A percentile compares a stretch with the other conserved stretches of the same genome.
phyloP scores from a whole-genome alignment of 2,113 vertebrate species.

The Sorex fumeus region DNA sequence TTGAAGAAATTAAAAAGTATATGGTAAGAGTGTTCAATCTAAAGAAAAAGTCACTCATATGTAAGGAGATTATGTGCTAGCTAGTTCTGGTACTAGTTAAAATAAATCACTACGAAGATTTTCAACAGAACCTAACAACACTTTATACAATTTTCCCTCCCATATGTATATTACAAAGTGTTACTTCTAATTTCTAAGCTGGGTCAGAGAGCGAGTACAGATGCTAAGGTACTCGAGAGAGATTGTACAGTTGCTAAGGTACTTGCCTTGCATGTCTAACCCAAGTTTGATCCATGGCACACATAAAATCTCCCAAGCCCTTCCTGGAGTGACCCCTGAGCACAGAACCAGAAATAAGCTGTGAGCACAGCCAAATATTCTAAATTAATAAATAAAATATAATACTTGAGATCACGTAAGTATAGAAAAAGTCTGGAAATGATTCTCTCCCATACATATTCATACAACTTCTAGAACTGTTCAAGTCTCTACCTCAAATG shows the following conservation, averaged over 20 bases:
- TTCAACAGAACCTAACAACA: background rate
- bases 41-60: background rate
- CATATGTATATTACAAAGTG: constrained; percentile 34
- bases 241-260: too few relatives aligned
- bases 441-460: background rate
- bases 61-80: background rate
- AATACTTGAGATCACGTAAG: constrained; percentile 29
- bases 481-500: background rate
- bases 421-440: background rate
- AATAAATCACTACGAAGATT: background rate
- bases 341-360: too few relatives aligned
- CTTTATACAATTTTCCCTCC: constrained; percentile 19
- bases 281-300: too few relatives aligned
- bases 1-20: constrained; percentile 11
- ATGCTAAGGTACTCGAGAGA: too few relatives aligned
- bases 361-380: too few relatives aligned
- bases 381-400: background rate
- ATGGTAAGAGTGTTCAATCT: background rate
- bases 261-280: too few relatives aligned
- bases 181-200: constrained; percentile 50
- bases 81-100: background rate
- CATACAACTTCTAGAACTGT: background rate
- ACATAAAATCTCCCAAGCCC: too few relatives aligned
- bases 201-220: too few relatives aligned
- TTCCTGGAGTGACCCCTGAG: too few relatives aligned